Percentiles rank a stretch among this genome's conserved stretches.
Conservation (phyloP, 2,888 invertebrate species). For the Fissipunctia ypsillon region DNA sequence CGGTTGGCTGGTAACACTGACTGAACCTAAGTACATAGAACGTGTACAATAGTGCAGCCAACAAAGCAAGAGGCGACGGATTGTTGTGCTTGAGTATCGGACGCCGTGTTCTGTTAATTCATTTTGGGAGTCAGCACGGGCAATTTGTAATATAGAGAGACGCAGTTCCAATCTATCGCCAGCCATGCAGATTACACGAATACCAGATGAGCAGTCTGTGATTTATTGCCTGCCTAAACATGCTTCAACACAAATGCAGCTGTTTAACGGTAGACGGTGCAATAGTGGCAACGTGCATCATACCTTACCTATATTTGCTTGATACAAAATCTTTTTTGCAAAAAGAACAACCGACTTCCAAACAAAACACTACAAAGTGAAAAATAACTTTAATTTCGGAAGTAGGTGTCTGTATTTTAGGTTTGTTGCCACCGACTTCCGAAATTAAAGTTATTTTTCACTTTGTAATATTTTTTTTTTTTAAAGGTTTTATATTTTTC, state of each 20-base stretch:
- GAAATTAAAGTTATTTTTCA: too few species aligned
- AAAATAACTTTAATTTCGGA: too few species aligned
- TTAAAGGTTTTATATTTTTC: too few species aligned
- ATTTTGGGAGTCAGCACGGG: constrained; percentile 44
- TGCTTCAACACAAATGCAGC: constrained; percentile 7
- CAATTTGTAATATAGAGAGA: constrained; percentile 49
- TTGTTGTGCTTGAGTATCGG: constrained; percentile 46
- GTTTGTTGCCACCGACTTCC: too few species aligned
- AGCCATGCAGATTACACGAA: constrained; percentile 46
- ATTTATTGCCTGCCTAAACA: constrained; percentile 40
- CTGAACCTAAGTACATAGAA: constrained; percentile 33
- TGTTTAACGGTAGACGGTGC: constrained; percentile 14
- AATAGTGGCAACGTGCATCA: background rate
- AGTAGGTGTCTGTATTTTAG: too few species aligned
- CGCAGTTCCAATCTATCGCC: constrained; percentile 27
- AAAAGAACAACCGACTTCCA: too few species aligned
- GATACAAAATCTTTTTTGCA: too few species aligned
- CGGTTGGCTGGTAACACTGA: constrained; percentile 27
- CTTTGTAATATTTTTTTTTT: too few species aligned
- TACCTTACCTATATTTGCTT: background rate
- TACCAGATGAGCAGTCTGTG: constrained; percentile 22
- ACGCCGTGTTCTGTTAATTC: constrained; percentile 52
- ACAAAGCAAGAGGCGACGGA: constrained; percentile 52
- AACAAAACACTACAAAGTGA: too few species aligned
- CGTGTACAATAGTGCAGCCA: constrained; percentile 9